Evolutionary conservation across 2,113 vertebrate genomes (phyloP), one percentile per base, ranked within the genome.

Genomic region (Calyptomena viridis): DNA sequence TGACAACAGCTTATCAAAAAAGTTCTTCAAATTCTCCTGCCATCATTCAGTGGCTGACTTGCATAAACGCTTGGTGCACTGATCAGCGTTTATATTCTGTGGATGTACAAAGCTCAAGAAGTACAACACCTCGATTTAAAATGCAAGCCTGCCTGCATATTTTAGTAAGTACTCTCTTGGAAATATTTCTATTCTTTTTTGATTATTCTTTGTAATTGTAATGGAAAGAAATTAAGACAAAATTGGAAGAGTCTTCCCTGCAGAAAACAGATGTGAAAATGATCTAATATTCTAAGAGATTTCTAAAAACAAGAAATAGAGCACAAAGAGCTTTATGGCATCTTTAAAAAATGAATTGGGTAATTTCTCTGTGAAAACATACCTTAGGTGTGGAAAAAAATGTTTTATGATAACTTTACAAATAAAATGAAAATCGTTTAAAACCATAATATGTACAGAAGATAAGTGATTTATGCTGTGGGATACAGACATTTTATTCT

Each of bases 241-340:
- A 77, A 88, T 83, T 95, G 31, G 49, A 82, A 90, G 53, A 66
- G 50, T 53, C 53, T 89, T 94, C 80, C 76, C 64, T 53, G 71
- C 35, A 85, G 90, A 93, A 96, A 95, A 95, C 77, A 95, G 71
- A 74, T 79, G 69, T 88, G 44, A 90, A 96, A 96, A 69, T 19
- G 20, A 91, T 72, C 73, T 74, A 67, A 92, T 77, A 93, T 49
- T 79, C 27, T 7, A 95, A 66, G 62, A 96, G 63, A 62, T 58
- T 91, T 77, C 44, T 76, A 30, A 96, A 79, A 74, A 77, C 14
- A 91, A 50, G 75, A 75, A 71, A 77, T 9, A 42, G 35, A 75
- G 27, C 59, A 88, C 23, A 74, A 76, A 40, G 10, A 84, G 27
- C 64, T 64, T 79, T 90, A 83, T 44, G 17, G 15, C 27, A 75